A percentile compares a stretch with the other conserved stretches of the same genome.
phyloP scores from a whole-genome alignment of 2,113 vertebrate genomes.

The Stictonetta naevosa region DNA sequence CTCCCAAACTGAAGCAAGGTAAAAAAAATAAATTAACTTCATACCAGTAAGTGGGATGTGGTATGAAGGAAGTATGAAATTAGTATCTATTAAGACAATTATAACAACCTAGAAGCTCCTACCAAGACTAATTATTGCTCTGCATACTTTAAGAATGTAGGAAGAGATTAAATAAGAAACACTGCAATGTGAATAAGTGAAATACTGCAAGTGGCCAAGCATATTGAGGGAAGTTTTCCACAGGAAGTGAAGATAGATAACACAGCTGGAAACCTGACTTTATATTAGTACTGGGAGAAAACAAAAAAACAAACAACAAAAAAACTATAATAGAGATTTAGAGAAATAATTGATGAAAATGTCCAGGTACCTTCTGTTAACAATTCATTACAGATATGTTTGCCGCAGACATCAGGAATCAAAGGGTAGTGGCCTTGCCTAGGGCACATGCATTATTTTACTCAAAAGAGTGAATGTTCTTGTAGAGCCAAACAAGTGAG shows the following conservation, averaged over 20 bases:
- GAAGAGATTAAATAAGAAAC: not conserved
- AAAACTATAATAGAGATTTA: not conserved
- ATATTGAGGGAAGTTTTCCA: not conserved
- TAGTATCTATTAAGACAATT: not conserved
- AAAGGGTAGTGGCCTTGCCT: not conserved
- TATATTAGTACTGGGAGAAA: not conserved
- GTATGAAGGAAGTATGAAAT: not conserved
- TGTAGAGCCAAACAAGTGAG: not conserved
- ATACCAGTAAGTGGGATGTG: not conserved
- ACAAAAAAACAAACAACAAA: no score
- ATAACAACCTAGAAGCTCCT: not conserved
- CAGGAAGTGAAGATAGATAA: not conserved
- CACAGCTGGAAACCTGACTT: not conserved
- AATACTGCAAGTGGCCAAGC: not conserved
- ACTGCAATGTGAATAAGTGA: not conserved
- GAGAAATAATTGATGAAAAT: not conserved
- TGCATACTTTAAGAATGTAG: not conserved
- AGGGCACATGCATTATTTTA: not conserved
- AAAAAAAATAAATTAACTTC: not conserved
- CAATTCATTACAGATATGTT: not conserved
- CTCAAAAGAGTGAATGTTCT: not conserved
- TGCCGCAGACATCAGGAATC: not conserved
- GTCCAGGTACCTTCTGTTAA: not conserved
- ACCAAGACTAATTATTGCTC: not conserved
- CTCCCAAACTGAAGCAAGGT: not conserved